These are phyloP conservation scores for Camponotus pennsylvanicus DNA, from an alignment of 1,140 invertebrate species.

Conservation along the genomic window DNA sequence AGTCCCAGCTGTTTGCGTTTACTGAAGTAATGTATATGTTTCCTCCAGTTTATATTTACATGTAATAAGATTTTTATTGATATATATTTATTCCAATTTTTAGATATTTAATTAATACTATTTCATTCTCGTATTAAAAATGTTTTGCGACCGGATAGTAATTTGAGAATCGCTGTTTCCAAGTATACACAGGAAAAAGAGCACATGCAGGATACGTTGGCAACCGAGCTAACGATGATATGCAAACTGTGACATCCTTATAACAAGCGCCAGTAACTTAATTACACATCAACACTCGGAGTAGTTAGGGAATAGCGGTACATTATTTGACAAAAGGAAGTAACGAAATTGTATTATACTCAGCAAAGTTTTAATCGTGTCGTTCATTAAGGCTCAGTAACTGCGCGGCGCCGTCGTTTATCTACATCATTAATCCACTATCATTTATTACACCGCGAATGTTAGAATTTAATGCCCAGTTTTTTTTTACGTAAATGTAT, in stretches of 20 bases:
- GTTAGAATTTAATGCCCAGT: too few species aligned
- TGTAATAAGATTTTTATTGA: conserved; percentile 12
- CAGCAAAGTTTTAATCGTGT: conserved; percentile 55
- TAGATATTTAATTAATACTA: neutral
- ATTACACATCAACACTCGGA: conserved; percentile 38
- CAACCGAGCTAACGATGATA: neutral
- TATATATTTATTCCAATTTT: neutral
- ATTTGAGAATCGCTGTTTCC: neutral
- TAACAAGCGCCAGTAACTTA: neutral
- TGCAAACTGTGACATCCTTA: neutral
- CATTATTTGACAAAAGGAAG: neutral
- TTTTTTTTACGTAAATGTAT: too few species aligned
- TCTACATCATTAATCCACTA: too few species aligned
- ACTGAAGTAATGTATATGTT: too few species aligned
- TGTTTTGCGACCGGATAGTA: neutral
- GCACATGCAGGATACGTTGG: neutral
- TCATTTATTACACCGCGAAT: too few species aligned
- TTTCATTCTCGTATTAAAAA: neutral
- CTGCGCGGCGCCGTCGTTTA: neutral
- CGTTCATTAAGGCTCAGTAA: conserved; percentile 48
- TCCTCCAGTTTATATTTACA: too few species aligned
- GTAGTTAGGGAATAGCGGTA: neutral
- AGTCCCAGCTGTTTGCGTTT: too few species aligned
- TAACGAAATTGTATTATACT: conserved; percentile 34
- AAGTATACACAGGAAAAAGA: neutral